Percentiles rank a stretch among this genome's conserved stretches.
phyloP scores from a whole-genome alignment of 2,113 vertebrate species.

The Chiloscyllium plagiosum region DNA sequence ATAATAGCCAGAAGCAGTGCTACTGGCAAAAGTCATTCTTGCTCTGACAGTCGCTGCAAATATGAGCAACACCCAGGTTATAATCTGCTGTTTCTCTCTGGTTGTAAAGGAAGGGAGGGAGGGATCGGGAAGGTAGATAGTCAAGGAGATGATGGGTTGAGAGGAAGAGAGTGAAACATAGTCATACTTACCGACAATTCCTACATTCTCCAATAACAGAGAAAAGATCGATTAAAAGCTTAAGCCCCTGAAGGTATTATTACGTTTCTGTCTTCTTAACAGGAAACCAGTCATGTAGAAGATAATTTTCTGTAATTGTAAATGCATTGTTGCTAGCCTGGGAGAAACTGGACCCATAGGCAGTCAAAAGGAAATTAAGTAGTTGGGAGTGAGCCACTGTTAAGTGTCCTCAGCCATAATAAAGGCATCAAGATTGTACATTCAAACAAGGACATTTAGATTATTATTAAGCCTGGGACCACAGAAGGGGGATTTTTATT shows the following conservation, averaged over 20 bases:
- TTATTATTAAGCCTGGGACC: background rate
- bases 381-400: background rate
- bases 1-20: background rate
- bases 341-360: background rate
- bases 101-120: too few species aligned
- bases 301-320: background rate
- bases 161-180: background rate
- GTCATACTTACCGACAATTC: background rate
- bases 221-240: background rate
- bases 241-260: background rate
- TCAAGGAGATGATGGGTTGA: too few species aligned
- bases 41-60: background rate
- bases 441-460: background rate
- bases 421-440: background rate
- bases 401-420: background rate
- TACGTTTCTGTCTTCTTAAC: too few species aligned
- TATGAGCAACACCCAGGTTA: background rate
- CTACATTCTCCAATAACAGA: background rate
- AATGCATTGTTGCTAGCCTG: background rate
- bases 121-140: background rate
- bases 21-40: background rate
- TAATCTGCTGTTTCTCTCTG: background rate
- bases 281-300: background rate
- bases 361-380: background rate
- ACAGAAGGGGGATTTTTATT: background rate